phyloP scores from a whole-genome alignment of 2,113 vertebrate genomes.

The Dicerorhinus sumatrensis region DNA sequence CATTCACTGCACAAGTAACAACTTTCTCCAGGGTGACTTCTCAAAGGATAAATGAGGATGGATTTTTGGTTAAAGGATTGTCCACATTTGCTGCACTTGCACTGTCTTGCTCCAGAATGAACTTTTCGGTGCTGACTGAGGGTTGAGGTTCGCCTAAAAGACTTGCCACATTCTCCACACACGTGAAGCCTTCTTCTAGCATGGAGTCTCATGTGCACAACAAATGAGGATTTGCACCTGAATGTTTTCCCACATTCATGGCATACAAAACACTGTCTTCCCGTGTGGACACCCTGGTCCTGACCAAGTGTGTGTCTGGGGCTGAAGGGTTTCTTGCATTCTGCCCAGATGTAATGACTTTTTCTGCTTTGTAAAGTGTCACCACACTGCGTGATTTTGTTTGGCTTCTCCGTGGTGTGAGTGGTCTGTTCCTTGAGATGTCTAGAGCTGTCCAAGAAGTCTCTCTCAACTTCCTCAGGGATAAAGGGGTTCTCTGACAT shows the following conservation, averaged over 20 bases:
- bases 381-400: too few species aligned
- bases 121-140: background rate
- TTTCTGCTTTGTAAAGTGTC: background rate
- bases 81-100: background rate
- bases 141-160: background rate
- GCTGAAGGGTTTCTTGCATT: background rate
- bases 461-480: background rate
- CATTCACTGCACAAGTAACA: background rate
- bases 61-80: background rate
- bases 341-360: background rate
- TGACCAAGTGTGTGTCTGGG: background rate
- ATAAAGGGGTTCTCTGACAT: background rate
- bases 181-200: background rate
- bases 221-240: background rate
- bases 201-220: background rate
- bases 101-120: background rate
- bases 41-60: background rate
- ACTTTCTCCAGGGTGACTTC: background rate
- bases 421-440: background rate
- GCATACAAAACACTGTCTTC: background rate
- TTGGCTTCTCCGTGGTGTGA: background rate
- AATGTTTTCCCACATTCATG: background rate
- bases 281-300: background rate
- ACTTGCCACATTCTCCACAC: background rate
- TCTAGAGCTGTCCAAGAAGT: background rate